Conservation (phyloP, 2,888 invertebrate genomes). For the Isoperla grammatica region DNA sequence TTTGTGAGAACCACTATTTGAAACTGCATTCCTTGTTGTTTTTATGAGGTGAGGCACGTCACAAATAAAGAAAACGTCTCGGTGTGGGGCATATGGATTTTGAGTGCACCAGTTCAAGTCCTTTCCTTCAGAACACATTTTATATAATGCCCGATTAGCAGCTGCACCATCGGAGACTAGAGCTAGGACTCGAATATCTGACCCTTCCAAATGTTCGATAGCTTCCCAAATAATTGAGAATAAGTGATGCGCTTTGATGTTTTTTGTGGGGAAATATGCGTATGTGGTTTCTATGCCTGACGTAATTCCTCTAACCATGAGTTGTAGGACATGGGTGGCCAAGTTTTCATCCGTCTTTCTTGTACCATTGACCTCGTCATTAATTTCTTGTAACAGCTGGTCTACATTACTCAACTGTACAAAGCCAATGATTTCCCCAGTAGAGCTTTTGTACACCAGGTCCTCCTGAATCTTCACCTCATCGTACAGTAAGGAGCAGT, state of each 20-base stretch:
- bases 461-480: conserved; percentile 3
- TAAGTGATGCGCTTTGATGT: neutral
- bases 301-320: neutral
- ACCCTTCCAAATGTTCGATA: neutral
- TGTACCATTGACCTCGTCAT: neutral
- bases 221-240: neutral
- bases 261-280: neutral
- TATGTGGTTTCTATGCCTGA: neutral
- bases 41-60: neutral
- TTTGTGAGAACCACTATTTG: neutral
- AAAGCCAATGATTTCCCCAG: neutral
- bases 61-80: neutral
- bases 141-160: neutral
- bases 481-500: neutral
- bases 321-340: neutral
- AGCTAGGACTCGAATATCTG: neutral
- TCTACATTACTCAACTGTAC: conserved; percentile 6
- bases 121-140: neutral
- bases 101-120: neutral
- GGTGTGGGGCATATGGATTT: neutral
- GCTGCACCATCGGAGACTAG: neutral
- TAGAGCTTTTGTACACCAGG: neutral
- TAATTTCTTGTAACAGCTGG: neutral
- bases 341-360: neutral
- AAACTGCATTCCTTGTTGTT: neutral